phyloP scores from a whole-genome alignment of 1,140 invertebrate species.

The Cydia fagiglandana region DNA sequence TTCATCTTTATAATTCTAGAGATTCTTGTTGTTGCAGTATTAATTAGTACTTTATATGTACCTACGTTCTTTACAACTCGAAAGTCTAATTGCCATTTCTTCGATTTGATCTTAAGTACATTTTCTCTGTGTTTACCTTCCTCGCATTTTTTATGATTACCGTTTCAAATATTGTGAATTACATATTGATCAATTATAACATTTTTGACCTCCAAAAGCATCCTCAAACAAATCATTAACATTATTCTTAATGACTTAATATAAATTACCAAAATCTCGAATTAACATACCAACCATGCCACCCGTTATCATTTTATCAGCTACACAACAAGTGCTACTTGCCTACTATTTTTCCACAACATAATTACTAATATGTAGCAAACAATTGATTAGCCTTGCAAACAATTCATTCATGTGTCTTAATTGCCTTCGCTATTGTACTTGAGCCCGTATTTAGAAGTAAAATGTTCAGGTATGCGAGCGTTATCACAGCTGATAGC shows the following conservation, averaged over 20 bases:
- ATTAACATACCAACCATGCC: not conserved
- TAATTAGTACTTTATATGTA: not conserved
- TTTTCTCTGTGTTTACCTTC: too few relatives aligned
- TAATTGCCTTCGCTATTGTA: constrained; percentile 38
- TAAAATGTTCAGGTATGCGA: constrained; percentile 53
- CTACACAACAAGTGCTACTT: constrained; percentile 10
- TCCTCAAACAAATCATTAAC: not conserved
- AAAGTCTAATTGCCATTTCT: too few relatives aligned
- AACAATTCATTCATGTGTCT: constrained; percentile 54
- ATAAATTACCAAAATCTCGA: not conserved
- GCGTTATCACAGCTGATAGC: constrained; percentile 59
- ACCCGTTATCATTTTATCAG: not conserved
- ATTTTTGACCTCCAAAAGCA: too few relatives aligned
- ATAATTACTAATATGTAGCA: constrained; percentile 16
- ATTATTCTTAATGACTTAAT: not conserved
- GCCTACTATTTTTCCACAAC: constrained; percentile 19
- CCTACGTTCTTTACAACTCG: too few relatives aligned
- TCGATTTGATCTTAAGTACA: too few relatives aligned
- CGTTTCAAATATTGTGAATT: too few relatives aligned
- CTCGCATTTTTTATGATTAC: too few relatives aligned
- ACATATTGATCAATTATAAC: too few relatives aligned
- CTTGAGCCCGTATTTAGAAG: constrained; percentile 41
- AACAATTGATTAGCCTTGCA: constrained; percentile 25
- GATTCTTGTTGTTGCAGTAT: not conserved
- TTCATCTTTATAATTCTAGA: not conserved